Percentiles rank a stretch among this genome's conserved stretches.
phyloP scores from a whole-genome alignment of 30 jellyfish, hydroid and myxozoan genomes.

The Mastigias papua region DNA sequence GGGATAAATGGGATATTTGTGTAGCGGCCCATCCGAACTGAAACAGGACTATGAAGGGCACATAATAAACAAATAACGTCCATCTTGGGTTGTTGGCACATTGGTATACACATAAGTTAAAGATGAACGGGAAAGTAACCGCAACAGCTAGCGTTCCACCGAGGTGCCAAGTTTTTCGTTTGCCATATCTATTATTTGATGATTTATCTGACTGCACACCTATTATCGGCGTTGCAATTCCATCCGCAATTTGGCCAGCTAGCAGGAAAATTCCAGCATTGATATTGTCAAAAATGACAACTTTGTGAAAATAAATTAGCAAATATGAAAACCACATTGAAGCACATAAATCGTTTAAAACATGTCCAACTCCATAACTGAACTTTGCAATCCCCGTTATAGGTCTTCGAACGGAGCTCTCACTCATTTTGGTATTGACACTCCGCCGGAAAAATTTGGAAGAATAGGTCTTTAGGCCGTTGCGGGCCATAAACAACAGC shows the following conservation, averaged over 20 bases:
- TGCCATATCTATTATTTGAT: conserved; percentile 72
- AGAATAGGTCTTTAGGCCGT: not conserved
- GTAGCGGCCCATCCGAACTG: conserved; percentile 99
- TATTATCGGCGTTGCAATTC: conserved; percentile 91
- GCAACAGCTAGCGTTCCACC: conserved; percentile 89
- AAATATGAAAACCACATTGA: conserved; percentile 97
- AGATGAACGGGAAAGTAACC: conserved; percentile 84
- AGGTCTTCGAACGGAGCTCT: not conserved
- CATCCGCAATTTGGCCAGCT: conserved; percentile 95
- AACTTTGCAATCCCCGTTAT: conserved; percentile 31
- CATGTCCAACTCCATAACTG: conserved; percentile 96
- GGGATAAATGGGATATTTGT: conserved; percentile 92
- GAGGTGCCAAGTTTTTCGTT: conserved; percentile 92
- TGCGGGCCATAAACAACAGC: not conserved
- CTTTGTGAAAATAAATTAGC: conserved; percentile 87
- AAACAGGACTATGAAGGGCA: conserved; percentile 85
- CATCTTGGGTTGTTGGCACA: conserved; percentile 80
- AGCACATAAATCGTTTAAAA: conserved; percentile 91
- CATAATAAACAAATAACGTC: conserved; percentile 78
- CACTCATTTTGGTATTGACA: not conserved
- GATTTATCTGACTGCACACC: conserved; percentile 90
- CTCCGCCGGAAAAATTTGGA: no score
- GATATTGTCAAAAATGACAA: conserved; percentile 70
- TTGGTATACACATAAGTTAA: conserved; percentile 73
- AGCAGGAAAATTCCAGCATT: conserved; percentile 83